These are phyloP conservation scores for Pangasius mekongensis DNA, from an alignment of 2,797 vertebrate genomes.

Conservation along the genomic window DNA sequence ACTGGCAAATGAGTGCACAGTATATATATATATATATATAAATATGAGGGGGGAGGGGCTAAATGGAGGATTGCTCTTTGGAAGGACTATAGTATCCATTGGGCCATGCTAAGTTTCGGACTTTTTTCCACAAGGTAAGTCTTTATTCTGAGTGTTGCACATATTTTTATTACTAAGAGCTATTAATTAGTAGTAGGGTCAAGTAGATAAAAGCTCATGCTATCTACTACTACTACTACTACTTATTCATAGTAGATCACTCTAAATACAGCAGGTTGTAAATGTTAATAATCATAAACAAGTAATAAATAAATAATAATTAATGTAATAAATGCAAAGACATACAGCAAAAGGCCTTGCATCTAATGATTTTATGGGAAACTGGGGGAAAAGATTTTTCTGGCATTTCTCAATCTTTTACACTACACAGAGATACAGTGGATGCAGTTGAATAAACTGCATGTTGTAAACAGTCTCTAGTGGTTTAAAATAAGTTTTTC, in stretches of 20 bases:
- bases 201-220: not conserved
- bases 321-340: not conserved
- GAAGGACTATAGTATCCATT: not conserved
- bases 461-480: constrained; percentile 17
- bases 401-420: not conserved
- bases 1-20: not conserved
- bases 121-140: not conserved
- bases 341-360: not conserved
- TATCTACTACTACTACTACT: not conserved
- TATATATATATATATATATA: not conserved
- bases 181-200: not conserved
- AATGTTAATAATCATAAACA: not conserved
- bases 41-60: not conserved
- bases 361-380: not conserved
- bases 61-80: not conserved
- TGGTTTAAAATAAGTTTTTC: not conserved
- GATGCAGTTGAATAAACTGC: not conserved
- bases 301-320: not conserved
- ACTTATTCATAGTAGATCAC: not conserved
- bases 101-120: not conserved
- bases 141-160: not conserved
- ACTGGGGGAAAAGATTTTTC: not conserved
- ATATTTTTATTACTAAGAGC: not conserved
- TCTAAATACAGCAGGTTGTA: not conserved
- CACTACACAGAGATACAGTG: not conserved